These are phyloP conservation scores for Helicoverpa zea DNA, from an alignment of 1,140 invertebrate genomes.

Conservation along the genomic window DNA sequence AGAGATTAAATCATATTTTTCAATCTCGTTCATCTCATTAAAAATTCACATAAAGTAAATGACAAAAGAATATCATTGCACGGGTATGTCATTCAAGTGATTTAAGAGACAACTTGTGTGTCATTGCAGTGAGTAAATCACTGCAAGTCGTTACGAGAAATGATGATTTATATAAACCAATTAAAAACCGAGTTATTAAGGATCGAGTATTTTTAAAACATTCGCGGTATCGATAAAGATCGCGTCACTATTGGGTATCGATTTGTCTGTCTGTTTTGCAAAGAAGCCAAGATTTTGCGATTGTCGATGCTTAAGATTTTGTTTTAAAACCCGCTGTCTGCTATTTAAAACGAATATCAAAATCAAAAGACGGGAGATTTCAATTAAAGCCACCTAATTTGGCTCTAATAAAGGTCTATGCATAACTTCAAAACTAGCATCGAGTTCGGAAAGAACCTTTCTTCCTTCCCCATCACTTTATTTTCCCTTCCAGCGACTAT, in stretches of 20 bases:
- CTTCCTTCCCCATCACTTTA: too few relatives aligned
- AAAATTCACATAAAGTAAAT: conserved; percentile 74
- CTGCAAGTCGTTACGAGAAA: conserved; percentile 73
- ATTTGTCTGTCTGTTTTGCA: conserved; percentile 42
- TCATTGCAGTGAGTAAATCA: conserved; percentile 85
- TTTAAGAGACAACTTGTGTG: conserved; percentile 74
- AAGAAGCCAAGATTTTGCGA: too few relatives aligned
- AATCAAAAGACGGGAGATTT: too few relatives aligned
- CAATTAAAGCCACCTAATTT: too few relatives aligned
- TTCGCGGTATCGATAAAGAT: conserved; percentile 52
- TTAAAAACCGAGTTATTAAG: conserved; percentile 78
- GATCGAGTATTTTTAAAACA: conserved; percentile 57
- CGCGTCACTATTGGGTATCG: conserved; percentile 23
- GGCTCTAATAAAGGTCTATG: too few relatives aligned
- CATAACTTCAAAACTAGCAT: too few relatives aligned
- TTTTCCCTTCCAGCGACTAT: neutral
- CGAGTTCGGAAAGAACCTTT: too few relatives aligned
- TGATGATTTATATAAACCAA: conserved; percentile 84
- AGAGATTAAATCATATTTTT: conserved; percentile 71
- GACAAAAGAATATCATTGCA: conserved; percentile 72
- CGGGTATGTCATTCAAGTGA: conserved; percentile 59
- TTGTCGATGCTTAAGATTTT: too few relatives aligned
- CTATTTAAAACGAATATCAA: too few relatives aligned
- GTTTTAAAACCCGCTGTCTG: too few relatives aligned
- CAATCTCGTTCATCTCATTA: conserved; percentile 80